Percentiles rank a stretch among this genome's conserved stretches.
phyloP scores from a whole-genome alignment of 2,113 vertebrate genomes.

The Connochaetes taurinus region DNA sequence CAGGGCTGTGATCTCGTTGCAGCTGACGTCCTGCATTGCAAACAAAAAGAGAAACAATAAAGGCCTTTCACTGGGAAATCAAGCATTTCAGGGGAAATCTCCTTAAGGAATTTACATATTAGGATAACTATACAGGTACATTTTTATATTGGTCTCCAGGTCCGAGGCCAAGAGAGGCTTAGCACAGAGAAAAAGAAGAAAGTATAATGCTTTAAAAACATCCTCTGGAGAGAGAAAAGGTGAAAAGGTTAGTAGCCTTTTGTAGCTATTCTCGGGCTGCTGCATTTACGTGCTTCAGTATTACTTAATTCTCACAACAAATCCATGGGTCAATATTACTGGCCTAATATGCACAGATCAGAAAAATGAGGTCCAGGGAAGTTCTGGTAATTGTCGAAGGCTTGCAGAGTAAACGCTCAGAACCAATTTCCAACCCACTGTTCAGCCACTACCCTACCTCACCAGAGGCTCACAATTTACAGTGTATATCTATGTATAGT shows the following conservation, averaged over 20 bases:
- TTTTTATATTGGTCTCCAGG: not conserved
- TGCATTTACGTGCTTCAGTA: not conserved
- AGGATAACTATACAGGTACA: not conserved
- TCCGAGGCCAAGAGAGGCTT: not conserved
- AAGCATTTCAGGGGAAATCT: not conserved
- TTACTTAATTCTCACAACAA: not conserved
- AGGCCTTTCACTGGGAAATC: not conserved
- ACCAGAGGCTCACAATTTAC: not conserved
- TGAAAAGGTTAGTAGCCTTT: not conserved
- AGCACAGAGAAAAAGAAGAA: not conserved
- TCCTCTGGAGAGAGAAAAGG: not conserved
- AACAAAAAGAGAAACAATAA: slow-evolving; percentile 46
- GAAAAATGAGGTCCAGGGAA: not conserved
- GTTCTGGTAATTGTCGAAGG: not conserved
- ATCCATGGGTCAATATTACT: not conserved
- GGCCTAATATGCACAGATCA: not conserved
- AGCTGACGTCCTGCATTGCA: slow-evolving; percentile 91
- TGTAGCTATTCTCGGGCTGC: not conserved
- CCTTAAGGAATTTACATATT: not conserved
- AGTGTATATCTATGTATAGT: not conserved
- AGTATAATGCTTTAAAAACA: not conserved
- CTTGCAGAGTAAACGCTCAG: not conserved
- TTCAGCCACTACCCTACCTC: not conserved
- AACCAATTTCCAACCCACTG: not conserved
- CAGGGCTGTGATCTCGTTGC: slow-evolving; percentile 93